These are phyloP conservation scores for Pseudopipra pipra DNA, from an alignment of 2,113 vertebrate genomes.

Conservation along the genomic window DNA sequence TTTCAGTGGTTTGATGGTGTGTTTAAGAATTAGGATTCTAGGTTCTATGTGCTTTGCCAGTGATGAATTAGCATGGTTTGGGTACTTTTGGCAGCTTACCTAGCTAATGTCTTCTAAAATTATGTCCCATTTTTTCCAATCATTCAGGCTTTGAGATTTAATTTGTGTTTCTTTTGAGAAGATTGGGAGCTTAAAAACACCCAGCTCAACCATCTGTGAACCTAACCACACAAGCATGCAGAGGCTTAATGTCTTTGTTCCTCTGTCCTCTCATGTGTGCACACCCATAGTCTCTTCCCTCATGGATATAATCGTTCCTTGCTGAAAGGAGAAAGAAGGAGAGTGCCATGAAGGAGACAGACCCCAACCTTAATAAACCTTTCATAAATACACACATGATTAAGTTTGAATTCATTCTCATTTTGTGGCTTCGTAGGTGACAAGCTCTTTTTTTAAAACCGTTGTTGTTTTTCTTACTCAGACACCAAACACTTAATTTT, in stretches of 20 bases:
- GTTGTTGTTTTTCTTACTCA: not conserved
- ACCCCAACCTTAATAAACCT: not conserved
- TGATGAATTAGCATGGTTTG: not conserved
- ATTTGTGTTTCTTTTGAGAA: not conserved
- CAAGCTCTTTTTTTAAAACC: not conserved
- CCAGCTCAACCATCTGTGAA: not conserved
- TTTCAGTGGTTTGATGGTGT: not conserved
- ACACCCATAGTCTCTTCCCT: not conserved
- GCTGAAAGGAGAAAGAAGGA: not conserved
- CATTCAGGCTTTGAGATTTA: not conserved
- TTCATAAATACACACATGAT: not conserved
- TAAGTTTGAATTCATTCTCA: not conserved
- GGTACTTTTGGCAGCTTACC: not conserved
- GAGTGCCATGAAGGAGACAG: not conserved
- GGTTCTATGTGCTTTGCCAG: not conserved
- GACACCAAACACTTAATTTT: not conserved
- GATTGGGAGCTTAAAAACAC: not conserved
- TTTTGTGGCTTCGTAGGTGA: not conserved
- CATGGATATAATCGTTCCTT: not conserved
- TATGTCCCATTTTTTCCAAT: rapidly evolving
- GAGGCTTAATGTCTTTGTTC: not conserved
- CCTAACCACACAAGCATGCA: not conserved
- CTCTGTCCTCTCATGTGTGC: not conserved
- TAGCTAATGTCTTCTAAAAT: not conserved
- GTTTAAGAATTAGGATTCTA: not conserved